Evolutionary conservation across 2,113 vertebrate species (phyloP).

Genomic region (Paraplagusia blochii): DNA sequence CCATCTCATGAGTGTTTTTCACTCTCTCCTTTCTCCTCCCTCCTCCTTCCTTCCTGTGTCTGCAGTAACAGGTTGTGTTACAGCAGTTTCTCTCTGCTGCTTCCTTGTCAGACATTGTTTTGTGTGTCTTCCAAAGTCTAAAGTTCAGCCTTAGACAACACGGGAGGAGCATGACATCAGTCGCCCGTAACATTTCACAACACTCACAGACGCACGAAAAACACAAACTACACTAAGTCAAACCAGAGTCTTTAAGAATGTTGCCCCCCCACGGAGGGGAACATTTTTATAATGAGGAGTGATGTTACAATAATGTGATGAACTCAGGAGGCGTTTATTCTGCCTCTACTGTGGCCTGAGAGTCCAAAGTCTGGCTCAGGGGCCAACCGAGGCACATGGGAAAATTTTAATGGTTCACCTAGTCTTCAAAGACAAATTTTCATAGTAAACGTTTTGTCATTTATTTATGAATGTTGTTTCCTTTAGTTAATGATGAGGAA

Average conservation of each 20-base stretch:
- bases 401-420: too few species aligned
- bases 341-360: constrained; percentile 60
- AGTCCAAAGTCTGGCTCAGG: constrained; percentile 7
- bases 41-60: constrained; percentile 6
- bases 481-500: too few species aligned
- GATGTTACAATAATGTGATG: constrained; percentile 66
- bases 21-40: neutral
- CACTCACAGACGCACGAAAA: neutral
- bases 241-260: constrained; percentile 32
- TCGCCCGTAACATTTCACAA: constrained; percentile 39
- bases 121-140: constrained; percentile 40
- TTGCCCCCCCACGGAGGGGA: constrained; percentile 47
- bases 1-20: constrained; percentile 1
- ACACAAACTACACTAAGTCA: constrained; percentile 10
- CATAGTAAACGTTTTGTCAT: too few species aligned
- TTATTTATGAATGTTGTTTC: too few species aligned
- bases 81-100: constrained; percentile 38
- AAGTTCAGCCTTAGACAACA: constrained; percentile 57
- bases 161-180: constrained; percentile 43
- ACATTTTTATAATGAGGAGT: constrained; percentile 51
- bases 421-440: too few species aligned
- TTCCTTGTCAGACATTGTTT: constrained; percentile 39
- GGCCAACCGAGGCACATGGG: too few species aligned
- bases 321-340: constrained; percentile 49
- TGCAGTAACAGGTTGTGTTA: constrained; percentile 54